Percentiles rank a stretch among this genome's conserved stretches.
Evolutionary conservation across 2,797 vertebrate species (phyloP).

Genomic region (Bovichtus diacanthus): DNA sequence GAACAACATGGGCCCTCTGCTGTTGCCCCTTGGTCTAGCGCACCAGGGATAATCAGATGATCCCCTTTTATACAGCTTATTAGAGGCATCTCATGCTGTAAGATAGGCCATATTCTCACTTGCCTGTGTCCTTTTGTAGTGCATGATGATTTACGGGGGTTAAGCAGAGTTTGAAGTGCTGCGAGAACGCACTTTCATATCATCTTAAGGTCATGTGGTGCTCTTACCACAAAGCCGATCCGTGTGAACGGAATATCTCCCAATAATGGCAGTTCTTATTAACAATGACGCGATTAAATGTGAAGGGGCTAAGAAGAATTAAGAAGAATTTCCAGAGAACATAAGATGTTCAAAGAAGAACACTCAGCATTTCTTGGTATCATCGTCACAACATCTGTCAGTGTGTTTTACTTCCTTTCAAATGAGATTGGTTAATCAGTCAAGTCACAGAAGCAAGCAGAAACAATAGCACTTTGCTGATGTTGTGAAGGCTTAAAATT

Average conservation of each 20-base stretch:
- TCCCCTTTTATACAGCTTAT: slow-evolving; percentile 85
- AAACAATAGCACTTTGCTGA: slow-evolving; percentile 63
- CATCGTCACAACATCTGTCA: slow-evolving; percentile 70
- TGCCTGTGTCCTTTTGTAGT: slow-evolving; percentile 75
- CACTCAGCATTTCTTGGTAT: slow-evolving; percentile 71
- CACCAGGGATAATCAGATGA: slow-evolving; percentile 83
- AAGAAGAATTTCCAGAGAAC: slow-evolving; percentile 72
- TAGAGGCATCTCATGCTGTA: slow-evolving; percentile 79
- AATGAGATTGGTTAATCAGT: slow-evolving; percentile 60
- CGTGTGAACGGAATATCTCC: slow-evolving; percentile 51
- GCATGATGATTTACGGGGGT: slow-evolving; percentile 72
- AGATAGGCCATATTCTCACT: slow-evolving; percentile 76
- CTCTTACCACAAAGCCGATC: slow-evolving; percentile 55
- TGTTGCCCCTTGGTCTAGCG: slow-evolving; percentile 75
- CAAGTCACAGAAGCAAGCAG: slow-evolving; percentile 46
- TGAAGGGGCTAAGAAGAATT: slow-evolving; percentile 77
- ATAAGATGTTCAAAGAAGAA: slow-evolving; percentile 67
- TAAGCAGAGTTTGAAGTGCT: slow-evolving; percentile 75
- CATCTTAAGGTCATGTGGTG: slow-evolving; percentile 72
- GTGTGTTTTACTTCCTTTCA: slow-evolving; percentile 54
- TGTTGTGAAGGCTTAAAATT: slow-evolving; percentile 62
- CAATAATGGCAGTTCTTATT: slow-evolving; percentile 64
- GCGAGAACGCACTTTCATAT: slow-evolving; percentile 59
- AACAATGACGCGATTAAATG: slow-evolving; percentile 82
- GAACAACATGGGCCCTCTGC: slow-evolving; percentile 78